These are phyloP conservation scores for Andrena cerasifolii DNA, from an alignment of 1,140 invertebrate species.

Conservation along the genomic window DNA sequence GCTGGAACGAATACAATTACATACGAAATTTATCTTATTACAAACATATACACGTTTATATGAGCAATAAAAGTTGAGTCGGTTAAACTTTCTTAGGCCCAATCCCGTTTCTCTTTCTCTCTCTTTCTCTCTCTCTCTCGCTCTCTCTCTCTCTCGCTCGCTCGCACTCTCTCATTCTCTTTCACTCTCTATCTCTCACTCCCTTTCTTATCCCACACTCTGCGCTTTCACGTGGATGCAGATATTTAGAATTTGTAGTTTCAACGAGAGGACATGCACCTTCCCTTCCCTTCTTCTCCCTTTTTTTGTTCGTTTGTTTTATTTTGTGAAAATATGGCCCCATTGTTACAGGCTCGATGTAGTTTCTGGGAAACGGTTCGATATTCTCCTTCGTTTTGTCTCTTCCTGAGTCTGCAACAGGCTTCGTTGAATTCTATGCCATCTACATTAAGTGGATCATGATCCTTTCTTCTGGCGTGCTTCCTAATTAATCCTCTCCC, in stretches of 20 bases:
- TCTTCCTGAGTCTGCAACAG: constrained; percentile 79
- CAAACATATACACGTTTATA: constrained; percentile 63
- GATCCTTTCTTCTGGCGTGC: neutral
- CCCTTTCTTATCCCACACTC: neutral
- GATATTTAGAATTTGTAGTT: constrained; percentile 80
- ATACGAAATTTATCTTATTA: constrained; percentile 74
- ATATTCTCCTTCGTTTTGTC: constrained; percentile 53
- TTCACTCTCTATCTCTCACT: constrained; percentile 34
- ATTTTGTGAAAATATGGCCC: constrained; percentile 80
- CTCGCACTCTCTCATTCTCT: too few relatives aligned
- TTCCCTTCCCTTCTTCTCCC: neutral
- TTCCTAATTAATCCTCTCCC: neutral
- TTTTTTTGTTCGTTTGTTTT: constrained; percentile 18
- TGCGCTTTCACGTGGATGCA: constrained; percentile 67
- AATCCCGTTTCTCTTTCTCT: constrained; percentile 43
- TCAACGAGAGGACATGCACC: constrained; percentile 69
- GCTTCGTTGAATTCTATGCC: constrained; percentile 61
- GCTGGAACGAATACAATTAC: constrained; percentile 67
- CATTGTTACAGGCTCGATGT: constrained; percentile 79
- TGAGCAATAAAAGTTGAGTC: constrained; percentile 79
- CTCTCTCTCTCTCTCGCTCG: constrained; percentile 29
- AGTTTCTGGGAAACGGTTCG: constrained; percentile 56
- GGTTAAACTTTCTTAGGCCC: constrained; percentile 69
- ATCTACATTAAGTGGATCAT: constrained; percentile 38
- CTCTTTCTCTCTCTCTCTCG: too few relatives aligned